These are phyloP conservation scores for Lucinisca nassula DNA, from an alignment of 2,888 invertebrate genomes.

Conservation along the genomic window DNA sequence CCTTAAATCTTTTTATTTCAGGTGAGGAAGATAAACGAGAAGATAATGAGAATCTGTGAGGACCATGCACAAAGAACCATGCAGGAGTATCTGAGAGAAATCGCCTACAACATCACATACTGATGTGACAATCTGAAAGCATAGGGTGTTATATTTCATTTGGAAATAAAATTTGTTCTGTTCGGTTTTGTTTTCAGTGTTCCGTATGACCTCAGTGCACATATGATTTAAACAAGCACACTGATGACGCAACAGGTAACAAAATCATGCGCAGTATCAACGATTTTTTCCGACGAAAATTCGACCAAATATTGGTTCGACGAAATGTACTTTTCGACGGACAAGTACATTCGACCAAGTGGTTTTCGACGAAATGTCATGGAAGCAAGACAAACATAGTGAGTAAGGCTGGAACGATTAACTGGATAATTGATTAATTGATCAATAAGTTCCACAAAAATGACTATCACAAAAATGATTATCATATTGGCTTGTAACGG, in stretches of 20 bases:
- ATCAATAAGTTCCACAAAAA: too few species aligned
- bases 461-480: too few species aligned
- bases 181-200: background rate
- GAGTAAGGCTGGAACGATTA: too few species aligned
- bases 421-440: too few species aligned
- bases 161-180: constrained; percentile 5
- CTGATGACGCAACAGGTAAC: background rate
- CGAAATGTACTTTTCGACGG: too few species aligned
- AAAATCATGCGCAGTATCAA: background rate
- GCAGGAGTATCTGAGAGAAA: background rate
- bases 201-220: background rate
- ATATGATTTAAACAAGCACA: background rate
- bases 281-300: background rate
- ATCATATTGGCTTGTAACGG: too few species aligned
- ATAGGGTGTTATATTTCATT: background rate
- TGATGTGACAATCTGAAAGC: background rate
- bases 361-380: too few species aligned
- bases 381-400: too few species aligned
- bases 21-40: background rate
- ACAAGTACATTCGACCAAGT: too few species aligned
- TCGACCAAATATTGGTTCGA: background rate
- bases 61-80: background rate
- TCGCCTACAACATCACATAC: background rate
- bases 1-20: too few species aligned
- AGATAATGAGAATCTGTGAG: background rate